Evolutionary conservation across 2,888 invertebrate genomes (phyloP).

Genomic region (Patella depressa): DNA sequence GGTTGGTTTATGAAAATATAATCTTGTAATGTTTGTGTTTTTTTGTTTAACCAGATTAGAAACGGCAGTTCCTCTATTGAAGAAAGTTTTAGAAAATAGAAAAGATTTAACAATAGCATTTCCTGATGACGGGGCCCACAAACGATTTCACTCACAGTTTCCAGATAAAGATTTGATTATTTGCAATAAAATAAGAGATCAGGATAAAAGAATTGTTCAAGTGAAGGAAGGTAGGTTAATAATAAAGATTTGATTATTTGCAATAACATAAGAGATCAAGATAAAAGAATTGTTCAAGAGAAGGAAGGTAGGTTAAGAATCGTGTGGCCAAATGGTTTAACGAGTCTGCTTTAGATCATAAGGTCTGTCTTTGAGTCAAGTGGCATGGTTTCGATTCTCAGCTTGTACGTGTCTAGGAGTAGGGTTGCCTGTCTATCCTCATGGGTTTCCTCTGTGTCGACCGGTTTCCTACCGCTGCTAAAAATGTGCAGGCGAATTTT

Average conservation of each 20-base stretch:
- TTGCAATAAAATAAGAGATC: constrained; percentile 69
- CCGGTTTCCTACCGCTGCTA: too few relatives aligned
- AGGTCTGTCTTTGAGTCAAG: too few relatives aligned
- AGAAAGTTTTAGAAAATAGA: constrained; percentile 51
- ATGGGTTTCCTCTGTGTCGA: too few relatives aligned
- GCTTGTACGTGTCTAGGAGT: too few relatives aligned
- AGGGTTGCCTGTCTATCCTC: too few relatives aligned
- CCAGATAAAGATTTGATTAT: constrained; percentile 58
- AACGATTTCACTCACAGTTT: constrained; percentile 67
- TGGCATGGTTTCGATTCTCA: too few relatives aligned
- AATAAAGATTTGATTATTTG: constrained; percentile 62
- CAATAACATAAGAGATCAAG: constrained; percentile 67
- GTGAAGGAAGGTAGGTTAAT: constrained; percentile 63
- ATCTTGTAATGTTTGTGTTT: constrained; percentile 6
- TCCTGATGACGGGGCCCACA: constrained; percentile 72
- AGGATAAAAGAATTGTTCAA: constrained; percentile 64
- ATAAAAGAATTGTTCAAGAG: constrained; percentile 65
- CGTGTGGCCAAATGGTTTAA: too few relatives aligned
- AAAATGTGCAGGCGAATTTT: too few relatives aligned
- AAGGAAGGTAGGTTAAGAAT: constrained; percentile 57
- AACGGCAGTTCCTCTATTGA: constrained; percentile 68
- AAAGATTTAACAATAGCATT: constrained; percentile 66
- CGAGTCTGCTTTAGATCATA: too few relatives aligned
- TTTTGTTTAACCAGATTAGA: constrained; percentile 58
- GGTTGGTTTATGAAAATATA: neutral